phyloP scores from a whole-genome alignment of 2,113 vertebrate genomes.

The Protomyctophum bolini region DNA sequence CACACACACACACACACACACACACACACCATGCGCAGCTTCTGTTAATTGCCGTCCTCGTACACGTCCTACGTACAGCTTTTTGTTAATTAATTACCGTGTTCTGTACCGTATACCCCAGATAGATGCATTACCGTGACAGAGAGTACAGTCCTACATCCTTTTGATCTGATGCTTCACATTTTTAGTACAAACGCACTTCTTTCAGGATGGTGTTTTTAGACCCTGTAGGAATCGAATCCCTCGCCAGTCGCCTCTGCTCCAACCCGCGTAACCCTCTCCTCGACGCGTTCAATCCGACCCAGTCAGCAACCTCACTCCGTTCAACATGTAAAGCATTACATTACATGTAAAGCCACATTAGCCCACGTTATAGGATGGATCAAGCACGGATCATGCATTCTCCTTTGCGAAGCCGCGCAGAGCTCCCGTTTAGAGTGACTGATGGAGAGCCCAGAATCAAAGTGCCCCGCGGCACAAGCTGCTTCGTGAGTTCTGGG shows the following conservation, averaged over 20 bases:
- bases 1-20: not conserved
- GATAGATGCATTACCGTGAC: too few relatives aligned
- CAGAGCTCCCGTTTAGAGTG: conserved; percentile 63
- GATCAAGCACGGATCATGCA: conserved; percentile 47
- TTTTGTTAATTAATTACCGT: too few relatives aligned
- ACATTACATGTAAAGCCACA: conserved; percentile 61
- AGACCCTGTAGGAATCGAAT: too few relatives aligned
- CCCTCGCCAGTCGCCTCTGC: too few relatives aligned
- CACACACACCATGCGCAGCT: not conserved
- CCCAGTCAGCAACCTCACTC: conserved; percentile 45
- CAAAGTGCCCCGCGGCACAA: conserved; percentile 57
- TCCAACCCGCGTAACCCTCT: not conserved
- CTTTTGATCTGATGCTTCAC: too few relatives aligned
- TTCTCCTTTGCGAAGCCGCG: conserved; percentile 53
- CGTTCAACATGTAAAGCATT: conserved; percentile 48
- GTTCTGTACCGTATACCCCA: too few relatives aligned
- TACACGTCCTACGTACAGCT: too few relatives aligned
- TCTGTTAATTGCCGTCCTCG: too few relatives aligned
- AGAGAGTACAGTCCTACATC: too few relatives aligned
- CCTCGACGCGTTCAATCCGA: conserved; percentile 25
- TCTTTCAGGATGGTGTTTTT: too few relatives aligned
- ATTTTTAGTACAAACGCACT: too few relatives aligned
- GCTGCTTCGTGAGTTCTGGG: conserved; percentile 64
- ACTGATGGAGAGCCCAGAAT: conserved; percentile 71
- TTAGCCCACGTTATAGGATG: conserved; percentile 38